Percentiles rank a stretch among this genome's conserved stretches.
These are phyloP conservation scores for Sula dactylatra DNA, from an alignment of 2,113 vertebrate species.

Conservation along the genomic window DNA sequence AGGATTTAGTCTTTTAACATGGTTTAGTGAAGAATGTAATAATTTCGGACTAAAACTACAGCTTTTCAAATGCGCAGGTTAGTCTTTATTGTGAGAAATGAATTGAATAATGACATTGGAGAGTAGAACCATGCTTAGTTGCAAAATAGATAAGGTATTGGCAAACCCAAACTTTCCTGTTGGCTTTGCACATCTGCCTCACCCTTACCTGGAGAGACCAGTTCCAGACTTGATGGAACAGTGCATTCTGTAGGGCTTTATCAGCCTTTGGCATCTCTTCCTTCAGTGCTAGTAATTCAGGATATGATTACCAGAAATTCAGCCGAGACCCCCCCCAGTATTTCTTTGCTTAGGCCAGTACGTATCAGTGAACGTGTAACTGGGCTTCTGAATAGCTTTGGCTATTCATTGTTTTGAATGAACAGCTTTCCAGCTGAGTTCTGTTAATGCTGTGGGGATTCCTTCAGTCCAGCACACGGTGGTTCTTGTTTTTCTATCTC, in stretches of 20 bases:
- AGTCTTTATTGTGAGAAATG: neutral
- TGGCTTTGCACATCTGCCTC: neutral
- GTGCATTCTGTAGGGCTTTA: neutral
- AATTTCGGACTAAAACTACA: neutral
- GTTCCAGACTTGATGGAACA: neutral
- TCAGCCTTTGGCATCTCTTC: neutral
- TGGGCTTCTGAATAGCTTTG: neutral
- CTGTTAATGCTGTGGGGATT: neutral
- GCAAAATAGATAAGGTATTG: neutral
- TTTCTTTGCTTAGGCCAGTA: neutral
- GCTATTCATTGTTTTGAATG: rapidly evolving
- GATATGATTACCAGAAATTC: neutral
- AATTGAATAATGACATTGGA: neutral
- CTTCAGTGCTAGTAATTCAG: neutral
- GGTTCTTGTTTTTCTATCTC: neutral
- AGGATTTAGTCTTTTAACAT: neutral
- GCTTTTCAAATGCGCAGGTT: neutral
- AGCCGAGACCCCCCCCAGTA: neutral
- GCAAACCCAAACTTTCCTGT: neutral
- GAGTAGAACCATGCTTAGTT: neutral
- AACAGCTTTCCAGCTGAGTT: neutral
- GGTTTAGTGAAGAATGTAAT: neutral
- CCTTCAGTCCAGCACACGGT: rapidly evolving
- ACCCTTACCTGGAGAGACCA: neutral
- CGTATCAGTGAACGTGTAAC: rapidly evolving